phyloP scores from a whole-genome alignment of 2,797 vertebrate genomes.

The Synaphobranchus kaupii region DNA sequence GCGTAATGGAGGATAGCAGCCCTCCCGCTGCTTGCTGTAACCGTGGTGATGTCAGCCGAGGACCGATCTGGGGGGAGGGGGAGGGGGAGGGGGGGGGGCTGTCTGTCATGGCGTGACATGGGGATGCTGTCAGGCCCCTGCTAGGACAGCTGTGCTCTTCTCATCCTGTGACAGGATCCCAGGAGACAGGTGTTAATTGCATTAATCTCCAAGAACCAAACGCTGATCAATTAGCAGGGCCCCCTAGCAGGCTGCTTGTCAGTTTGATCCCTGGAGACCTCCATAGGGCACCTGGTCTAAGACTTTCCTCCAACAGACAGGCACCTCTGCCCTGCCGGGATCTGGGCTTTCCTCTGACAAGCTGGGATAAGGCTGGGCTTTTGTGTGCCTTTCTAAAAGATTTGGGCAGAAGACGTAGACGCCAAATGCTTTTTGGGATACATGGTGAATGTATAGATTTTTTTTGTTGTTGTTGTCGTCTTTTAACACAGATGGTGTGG shows the following conservation, averaged over 20 bases:
- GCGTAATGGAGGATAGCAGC: not conserved
- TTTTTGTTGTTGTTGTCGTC: not conserved
- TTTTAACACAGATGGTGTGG: not conserved
- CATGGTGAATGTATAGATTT: not conserved
- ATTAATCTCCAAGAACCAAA: conserved; percentile 26
- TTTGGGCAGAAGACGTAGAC: not conserved
- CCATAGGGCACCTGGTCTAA: conserved; percentile 10
- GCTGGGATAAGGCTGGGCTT: not conserved
- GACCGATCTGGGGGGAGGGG: not conserved
- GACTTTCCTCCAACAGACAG: conserved; percentile 6
- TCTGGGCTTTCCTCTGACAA: not conserved
- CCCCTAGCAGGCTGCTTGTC: conserved; percentile 15
- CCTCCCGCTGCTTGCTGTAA: not conserved
- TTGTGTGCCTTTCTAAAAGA: not conserved
- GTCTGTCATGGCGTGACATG: conserved; percentile 17
- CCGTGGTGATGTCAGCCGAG: not conserved
- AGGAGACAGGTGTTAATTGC: conserved; percentile 29
- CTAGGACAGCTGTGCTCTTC: conserved; percentile 26
- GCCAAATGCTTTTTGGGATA: not conserved
- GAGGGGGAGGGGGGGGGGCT: not conserved
- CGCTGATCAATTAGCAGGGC: conserved; percentile 23
- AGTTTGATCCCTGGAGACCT: not conserved
- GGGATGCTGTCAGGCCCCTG: conserved; percentile 23
- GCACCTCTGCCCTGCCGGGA: not conserved
- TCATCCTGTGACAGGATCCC: conserved; percentile 23